These are phyloP conservation scores for Drosophila anomalipes DNA, from an alignment of 2,888 invertebrate genomes.

Conservation along the genomic window DNA sequence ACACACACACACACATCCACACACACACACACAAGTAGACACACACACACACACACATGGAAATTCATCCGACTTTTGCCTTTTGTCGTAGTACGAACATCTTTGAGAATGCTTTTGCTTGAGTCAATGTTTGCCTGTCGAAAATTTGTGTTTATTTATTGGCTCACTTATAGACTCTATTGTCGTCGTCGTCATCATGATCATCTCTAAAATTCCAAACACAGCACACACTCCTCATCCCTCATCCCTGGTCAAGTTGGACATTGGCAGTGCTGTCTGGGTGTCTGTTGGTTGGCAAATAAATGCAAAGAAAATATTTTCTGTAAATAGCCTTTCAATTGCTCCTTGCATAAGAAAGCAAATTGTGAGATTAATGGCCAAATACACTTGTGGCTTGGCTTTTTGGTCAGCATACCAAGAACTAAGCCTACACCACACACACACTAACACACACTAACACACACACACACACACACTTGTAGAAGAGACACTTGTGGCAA, in stretches of 20 bases:
- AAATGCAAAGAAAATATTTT: constrained; percentile 79
- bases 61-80: constrained; percentile 30
- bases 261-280: constrained; percentile 31
- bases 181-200: constrained; percentile 14
- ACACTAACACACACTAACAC: constrained; percentile 13
- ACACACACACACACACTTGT: constrained; percentile 1
- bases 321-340: constrained; percentile 70
- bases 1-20: constrained; percentile 40
- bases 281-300: constrained; percentile 60
- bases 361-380: constrained; percentile 72
- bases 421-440: constrained; percentile 15
- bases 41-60: constrained; percentile 23
- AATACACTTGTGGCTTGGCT: constrained; percentile 78
- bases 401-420: constrained; percentile 49
- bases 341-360: constrained; percentile 70
- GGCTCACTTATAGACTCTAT: constrained; percentile 66
- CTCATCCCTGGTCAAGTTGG: not conserved
- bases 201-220: constrained; percentile 16
- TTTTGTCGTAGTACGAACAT: constrained; percentile 49
- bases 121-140: constrained; percentile 78
- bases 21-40: constrained; percentile 35
- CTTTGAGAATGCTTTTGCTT: constrained; percentile 71
- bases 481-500: constrained; percentile 47
- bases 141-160: constrained; percentile 76
- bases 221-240: not conserved